Percentiles rank a stretch among this genome's conserved stretches.
Conservation (phyloP, 2,888 invertebrate species). For the Uropetala carovei region DNA sequence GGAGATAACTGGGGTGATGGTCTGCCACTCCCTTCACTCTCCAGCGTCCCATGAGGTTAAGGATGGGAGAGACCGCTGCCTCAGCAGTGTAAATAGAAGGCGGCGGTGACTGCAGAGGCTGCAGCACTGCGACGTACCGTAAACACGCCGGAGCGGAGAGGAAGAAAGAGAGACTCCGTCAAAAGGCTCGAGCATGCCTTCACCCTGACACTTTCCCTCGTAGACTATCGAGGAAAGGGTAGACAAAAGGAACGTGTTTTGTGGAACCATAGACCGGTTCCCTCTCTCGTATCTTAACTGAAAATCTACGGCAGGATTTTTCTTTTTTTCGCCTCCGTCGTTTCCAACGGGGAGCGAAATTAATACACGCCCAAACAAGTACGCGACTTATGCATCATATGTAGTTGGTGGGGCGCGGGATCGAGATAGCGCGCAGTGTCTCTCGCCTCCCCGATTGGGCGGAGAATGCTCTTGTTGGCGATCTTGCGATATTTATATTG, state of each 20-base stretch:
- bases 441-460: too few species aligned
- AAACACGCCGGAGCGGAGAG: neutral
- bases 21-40: neutral
- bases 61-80: neutral
- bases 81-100: neutral
- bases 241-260: neutral
- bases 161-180: neutral
- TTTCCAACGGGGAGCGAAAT: neutral
- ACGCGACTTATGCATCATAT: neutral
- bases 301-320: neutral
- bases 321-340: neutral
- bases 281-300: neutral
- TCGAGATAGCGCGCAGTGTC: neutral
- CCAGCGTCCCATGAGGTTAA: neutral
- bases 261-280: neutral
- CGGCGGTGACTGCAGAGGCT: neutral
- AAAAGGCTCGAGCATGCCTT: neutral
- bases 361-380: conserved; percentile 9
- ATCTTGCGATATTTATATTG: too few species aligned
- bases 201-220: neutral
- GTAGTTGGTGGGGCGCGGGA: neutral
- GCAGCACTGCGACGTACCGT: too few species aligned
- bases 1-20: neutral
- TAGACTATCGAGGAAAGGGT: neutral
- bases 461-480: too few species aligned